Evolutionary conservation across 2,888 invertebrate genomes (phyloP), one percentile per base, ranked within the genome.

Genomic region (Rhogogaster chlorosoma): DNA sequence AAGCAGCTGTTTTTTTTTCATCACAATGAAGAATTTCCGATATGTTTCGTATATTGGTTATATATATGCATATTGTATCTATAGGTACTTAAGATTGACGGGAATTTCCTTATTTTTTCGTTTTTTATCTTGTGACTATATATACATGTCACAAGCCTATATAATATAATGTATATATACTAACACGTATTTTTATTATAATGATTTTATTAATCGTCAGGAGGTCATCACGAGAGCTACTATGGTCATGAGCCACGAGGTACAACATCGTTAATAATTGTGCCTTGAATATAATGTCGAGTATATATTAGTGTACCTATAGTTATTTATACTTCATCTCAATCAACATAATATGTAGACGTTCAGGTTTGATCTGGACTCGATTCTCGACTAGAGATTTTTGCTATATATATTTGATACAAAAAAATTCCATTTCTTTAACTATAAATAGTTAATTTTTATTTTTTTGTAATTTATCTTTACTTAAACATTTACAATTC

Each of bases 211-310:
- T 22, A 18, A 36, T 87, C 88, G 93, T 90, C 94, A 95, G 95
- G 95, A 91, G 90, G 90, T 87, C 94, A 94, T 92, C 95, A 95
- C 91, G 95, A 95, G 91, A 94, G 94, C 90, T 95, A 95, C 93
- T 96, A 96, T 94, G 94, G 94, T 94, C 96, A 96, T 94, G 96
- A 96, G 93, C 95, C 96, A 92, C 95, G 96, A 96, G 97, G 97
- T 96, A 96, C 95, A 87, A 18, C 64, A 84, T 36, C 80, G 80
- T 80, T 80, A 29, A 49, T 49, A 49, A 61, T 61, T 36, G n/a
- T 61, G 49, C 61, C 36, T 61, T 78, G 78, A 61, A 7, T 61
- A 61, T 61, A 22, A 61, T 61, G 12, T 26, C 45, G 18, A n/a
- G n/a, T 75, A 45, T 75, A 45, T 45, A 45, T 45, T 45, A 49